A percentile compares a stretch with the other conserved stretches of the same genome.
Conservation (phyloP, 2,888 invertebrate genomes). For the Criorhina ranunculi region DNA sequence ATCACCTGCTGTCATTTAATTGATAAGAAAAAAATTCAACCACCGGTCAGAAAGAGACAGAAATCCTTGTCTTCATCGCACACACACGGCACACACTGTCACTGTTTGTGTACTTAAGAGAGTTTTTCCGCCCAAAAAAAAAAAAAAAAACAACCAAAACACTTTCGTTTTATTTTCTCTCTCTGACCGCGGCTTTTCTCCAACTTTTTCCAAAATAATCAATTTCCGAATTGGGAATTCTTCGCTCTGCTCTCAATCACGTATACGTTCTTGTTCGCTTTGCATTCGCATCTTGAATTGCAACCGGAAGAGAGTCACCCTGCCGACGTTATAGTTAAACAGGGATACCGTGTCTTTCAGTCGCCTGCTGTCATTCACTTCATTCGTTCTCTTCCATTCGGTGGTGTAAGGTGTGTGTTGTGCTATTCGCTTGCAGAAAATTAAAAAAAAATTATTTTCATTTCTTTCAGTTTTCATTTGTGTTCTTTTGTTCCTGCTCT, state of each 20-base stretch:
- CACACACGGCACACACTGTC: background rate
- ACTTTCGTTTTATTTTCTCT: background rate
- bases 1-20: constrained; percentile 48
- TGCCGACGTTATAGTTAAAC: background rate
- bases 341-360: background rate
- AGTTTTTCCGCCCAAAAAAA: background rate
- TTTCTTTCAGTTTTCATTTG: constrained; percentile 44
- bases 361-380: constrained; percentile 27
- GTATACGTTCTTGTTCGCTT: background rate
- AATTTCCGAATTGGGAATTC: background rate
- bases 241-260: constrained; percentile 4
- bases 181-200: background rate
- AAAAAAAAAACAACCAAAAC: too few species aligned
- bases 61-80: background rate
- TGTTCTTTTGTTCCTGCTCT: constrained; percentile 29
- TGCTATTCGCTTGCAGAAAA: constrained; percentile 39
- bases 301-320: constrained; percentile 2
- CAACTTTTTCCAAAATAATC: constrained; percentile 17
- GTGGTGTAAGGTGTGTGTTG: constrained; percentile 40
- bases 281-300: constrained; percentile 13
- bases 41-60: constrained; percentile 21
- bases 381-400: constrained; percentile 74
- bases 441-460: constrained; percentile 38
- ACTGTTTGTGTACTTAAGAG: constrained; percentile 69
- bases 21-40: constrained; percentile 18